Evolutionary conservation across 64 coral and sea anemone species (phyloP), one percentile per base, ranked within the genome.

Genomic region (Stylophora pistillata): DNA sequence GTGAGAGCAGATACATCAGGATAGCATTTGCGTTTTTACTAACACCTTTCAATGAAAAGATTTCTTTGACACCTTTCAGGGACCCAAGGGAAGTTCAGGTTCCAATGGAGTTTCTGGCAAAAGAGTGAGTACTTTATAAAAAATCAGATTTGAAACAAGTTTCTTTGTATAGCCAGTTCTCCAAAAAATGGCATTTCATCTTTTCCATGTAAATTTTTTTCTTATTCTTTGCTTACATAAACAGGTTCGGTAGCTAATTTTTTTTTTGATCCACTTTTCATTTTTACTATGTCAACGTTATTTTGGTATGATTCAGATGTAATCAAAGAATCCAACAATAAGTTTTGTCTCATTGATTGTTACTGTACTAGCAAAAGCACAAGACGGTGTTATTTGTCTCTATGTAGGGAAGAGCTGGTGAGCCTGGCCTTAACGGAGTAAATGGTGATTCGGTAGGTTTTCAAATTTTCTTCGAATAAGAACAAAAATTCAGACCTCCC

Each of bases 81-180:
- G 80, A 23, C 23, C 80, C 11, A 84, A 84, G 54, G 80, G 80
- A 32, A 84, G 80, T 34, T 70, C 80, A 53, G 80, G 80, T n/a
- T 53, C 61, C 0, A 63, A 70, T 37, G 80, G 80, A 84, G 53
- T 31, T 23, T 23, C 60, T 47, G 80, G 80, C 9, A 68, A 84
- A 63, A 68, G 80, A 62, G 80, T 16, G 59, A 81, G 78, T 13
- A 60, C n/a, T 26, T 25, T 21, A 25, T 26, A 11, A 68, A 26
- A 68, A n/a, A 26, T 47, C 37, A 47, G 37, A 47, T 47, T 47
- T 47, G 37, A 4, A 47, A 47, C 37, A 47, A 47, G 37, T 47
- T 47, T 47, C 37, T 47, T 47, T 47, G 37, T 41, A 41, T 41
- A 6, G 2, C 37, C 37, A 41, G 37, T 6, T 41, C 37, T 41